Base-by-base conservation (phyloP, 2,888 invertebrate genomes). In the Pomacea canaliculata region DNA sequence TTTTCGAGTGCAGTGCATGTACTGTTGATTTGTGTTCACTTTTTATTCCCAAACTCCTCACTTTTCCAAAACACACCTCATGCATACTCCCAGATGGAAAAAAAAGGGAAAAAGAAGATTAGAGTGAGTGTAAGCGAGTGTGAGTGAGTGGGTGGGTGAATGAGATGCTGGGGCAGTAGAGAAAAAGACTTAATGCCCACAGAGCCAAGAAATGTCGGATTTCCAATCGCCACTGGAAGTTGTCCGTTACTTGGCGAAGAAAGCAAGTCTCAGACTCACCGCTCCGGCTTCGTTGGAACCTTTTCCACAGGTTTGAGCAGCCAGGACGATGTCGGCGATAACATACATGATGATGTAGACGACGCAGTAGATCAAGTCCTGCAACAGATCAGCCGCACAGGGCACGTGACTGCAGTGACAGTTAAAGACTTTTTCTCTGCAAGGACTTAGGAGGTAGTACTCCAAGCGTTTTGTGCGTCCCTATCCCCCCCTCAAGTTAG, bases 311-410 rank as follows among this genome's bases (percentile, higher is more conserved):
- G 74, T n/a, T 70, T 80, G 80, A 12, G 84, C 82, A 9, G 88
- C 88, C 71, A 85, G 82, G 7, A 88, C 84, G 62, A 88, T 86
- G 68, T 84, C 83, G n/a, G 87, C 85, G 59, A 89, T 87, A 70
- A 87, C 73, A 79, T 83, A 84, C 79, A 88, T 83, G 23, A 87
- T 59, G 23, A 83, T 82, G 77, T 83, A 86, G 37, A 87, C 78
- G 37, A 75, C 77, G 76, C 85, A 85, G 83, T 85, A 85, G 68
- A 87, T 83, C 79, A 88, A 81, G 79, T 88, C 86, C 89, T 89
- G 82, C 62, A 70, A 65, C 66, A 71, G 27, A 63, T 18, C 60
- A 60, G 7, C 16, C 16, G 1, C 16, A 60, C n/a, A 0, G n/a
- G n/a, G 60, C 60, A 7, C 16, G 2, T 7, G n/a, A 60, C n/a